These are phyloP conservation scores for Dexiosoma caninum DNA, from an alignment of 2,888 invertebrate genomes.

Conservation along the genomic window DNA sequence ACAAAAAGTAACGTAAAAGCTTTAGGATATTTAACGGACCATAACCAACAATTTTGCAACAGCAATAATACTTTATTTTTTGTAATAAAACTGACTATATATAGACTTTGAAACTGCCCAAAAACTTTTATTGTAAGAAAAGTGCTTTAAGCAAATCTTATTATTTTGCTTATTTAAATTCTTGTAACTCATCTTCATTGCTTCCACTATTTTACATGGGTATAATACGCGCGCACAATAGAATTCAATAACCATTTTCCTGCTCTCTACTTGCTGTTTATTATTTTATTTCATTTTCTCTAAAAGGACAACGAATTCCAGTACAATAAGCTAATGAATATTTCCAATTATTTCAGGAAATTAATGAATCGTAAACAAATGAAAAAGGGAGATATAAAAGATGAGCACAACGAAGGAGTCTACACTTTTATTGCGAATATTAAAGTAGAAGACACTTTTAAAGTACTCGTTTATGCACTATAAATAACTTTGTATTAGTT, in stretches of 20 bases:
- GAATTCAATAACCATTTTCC: background rate
- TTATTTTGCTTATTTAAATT: background rate
- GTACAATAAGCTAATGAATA: constrained; percentile 51
- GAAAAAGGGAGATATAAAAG: background rate
- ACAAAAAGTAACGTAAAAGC: too few species aligned
- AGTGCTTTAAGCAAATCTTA: background rate
- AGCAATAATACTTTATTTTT: too few species aligned
- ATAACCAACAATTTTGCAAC: too few species aligned
- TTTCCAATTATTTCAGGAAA: constrained; percentile 31
- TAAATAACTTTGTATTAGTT: too few species aligned
- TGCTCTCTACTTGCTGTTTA: constrained; percentile 5
- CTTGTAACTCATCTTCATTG: background rate
- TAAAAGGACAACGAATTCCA: constrained; percentile 29
- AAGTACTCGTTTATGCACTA: too few species aligned
- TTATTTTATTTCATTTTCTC: background rate
- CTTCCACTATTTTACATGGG: background rate
- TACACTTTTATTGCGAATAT: background rate
- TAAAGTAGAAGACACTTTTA: background rate
- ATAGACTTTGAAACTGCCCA: too few species aligned
- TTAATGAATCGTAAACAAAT: constrained; percentile 43
- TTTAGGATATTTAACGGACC: too few species aligned
- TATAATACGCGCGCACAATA: background rate
- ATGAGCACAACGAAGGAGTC: background rate
- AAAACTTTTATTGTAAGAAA: too few species aligned
- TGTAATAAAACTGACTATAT: too few species aligned